Conservation (phyloP, 2,888 invertebrate species). For the Chymomyza procnemis region DNA sequence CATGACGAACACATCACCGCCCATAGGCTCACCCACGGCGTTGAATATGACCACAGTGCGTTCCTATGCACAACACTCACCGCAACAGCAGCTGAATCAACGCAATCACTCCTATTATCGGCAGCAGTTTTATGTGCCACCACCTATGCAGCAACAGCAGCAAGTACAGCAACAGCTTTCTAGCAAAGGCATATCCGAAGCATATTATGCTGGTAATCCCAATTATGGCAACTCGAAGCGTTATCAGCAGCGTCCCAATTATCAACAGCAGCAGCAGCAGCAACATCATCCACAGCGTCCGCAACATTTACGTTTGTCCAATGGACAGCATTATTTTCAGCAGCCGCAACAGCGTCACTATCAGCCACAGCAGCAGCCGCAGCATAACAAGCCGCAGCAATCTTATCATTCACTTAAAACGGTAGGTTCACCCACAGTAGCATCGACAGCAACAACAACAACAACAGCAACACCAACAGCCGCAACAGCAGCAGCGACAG, state of each 20-base stretch:
- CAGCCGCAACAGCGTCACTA: constrained; percentile 32
- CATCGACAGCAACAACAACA: constrained; percentile 32
- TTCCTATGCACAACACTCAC: neutral
- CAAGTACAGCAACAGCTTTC: constrained; percentile 45
- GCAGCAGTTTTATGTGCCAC: constrained; percentile 76
- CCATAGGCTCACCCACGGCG: constrained; percentile 14
- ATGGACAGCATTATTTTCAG: constrained; percentile 29
- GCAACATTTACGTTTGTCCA: constrained; percentile 42
- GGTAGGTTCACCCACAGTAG: constrained; percentile 37
- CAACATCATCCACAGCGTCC: constrained; percentile 45
- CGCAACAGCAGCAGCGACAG: constrained; percentile 12
- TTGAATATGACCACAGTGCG: neutral
- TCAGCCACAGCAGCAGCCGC: constrained; percentile 52
- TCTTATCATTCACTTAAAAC: constrained; percentile 34
- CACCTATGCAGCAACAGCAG: constrained; percentile 72
- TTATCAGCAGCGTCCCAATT: constrained; percentile 5
- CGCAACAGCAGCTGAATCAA: constrained; percentile 31
- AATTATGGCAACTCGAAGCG: neutral
- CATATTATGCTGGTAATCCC: neutral
- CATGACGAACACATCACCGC: constrained; percentile 42
- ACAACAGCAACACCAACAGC: constrained; percentile 7
- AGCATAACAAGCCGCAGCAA: constrained; percentile 38
- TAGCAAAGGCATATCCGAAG: constrained; percentile 42
- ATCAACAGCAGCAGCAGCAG: constrained; percentile 42
- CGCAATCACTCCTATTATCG: constrained; percentile 62